Conservation (phyloP, 2,113 vertebrate genomes). For the human region GRCh38 chr22:19086501-19087000, state of each 20-base stretch:
- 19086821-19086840: not conserved
- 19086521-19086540: not conserved
- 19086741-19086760: not conserved
- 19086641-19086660: too few relatives aligned
- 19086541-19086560: not conserved
- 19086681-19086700: not conserved
- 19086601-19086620: not conserved
- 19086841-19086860: not conserved
- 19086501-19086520: not conserved
- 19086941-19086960: not conserved
- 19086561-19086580: not conserved
- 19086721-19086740: not conserved
- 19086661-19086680: not conserved
- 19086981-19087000: not conserved
- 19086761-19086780: not conserved
- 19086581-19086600: not conserved
- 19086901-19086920: not conserved
- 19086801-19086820: not conserved
- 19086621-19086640: not conserved
- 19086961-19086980: not conserved
- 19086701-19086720: not conserved
- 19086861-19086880: not conserved
- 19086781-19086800: not conserved
- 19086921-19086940: too few relatives aligned
- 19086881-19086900: not conserved